phyloP scores from a whole-genome alignment of 2,797 vertebrate genomes.

The Remorina albescens region DNA sequence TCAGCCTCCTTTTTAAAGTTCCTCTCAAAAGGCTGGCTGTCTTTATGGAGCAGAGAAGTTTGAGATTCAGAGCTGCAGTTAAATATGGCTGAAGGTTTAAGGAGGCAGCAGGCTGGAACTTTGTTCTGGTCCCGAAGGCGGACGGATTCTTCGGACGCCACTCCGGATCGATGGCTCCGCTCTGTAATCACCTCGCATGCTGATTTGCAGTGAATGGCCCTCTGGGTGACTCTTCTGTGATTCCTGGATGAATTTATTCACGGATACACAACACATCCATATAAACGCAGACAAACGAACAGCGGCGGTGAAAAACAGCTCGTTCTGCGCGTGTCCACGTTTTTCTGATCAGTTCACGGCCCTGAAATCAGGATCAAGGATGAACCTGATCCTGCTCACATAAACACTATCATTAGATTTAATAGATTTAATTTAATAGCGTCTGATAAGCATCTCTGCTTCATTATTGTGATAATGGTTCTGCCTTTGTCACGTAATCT shows the following conservation, averaged over 20 bases:
- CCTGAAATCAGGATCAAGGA: slow-evolving; percentile 63
- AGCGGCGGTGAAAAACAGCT: too few species aligned
- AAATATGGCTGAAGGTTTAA: slow-evolving; percentile 50
- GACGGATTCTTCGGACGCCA: slow-evolving; percentile 27
- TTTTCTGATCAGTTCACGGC: slow-evolving; percentile 22
- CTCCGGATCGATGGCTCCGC: slow-evolving; percentile 48
- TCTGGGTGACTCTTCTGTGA: slow-evolving; percentile 10
- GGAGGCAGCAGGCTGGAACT: slow-evolving; percentile 23
- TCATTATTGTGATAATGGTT: too few species aligned
- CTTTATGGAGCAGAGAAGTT: slow-evolving; percentile 53
- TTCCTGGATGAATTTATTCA: slow-evolving; percentile 21
- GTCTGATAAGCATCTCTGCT: slow-evolving; percentile 63
- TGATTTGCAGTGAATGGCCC: slow-evolving; percentile 41
- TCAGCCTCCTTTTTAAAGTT: slow-evolving; percentile 72
- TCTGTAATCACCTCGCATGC: slow-evolving; percentile 58
- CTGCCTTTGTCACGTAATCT: too few species aligned
- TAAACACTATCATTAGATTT: slow-evolving; percentile 63
- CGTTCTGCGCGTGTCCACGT: slow-evolving; percentile 20
- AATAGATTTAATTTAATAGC: slow-evolving; percentile 62
- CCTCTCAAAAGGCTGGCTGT: slow-evolving; percentile 49
- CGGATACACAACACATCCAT: background rate
- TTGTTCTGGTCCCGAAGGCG: slow-evolving; percentile 57
- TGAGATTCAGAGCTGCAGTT: slow-evolving; percentile 43
- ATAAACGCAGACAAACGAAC: too few species aligned
- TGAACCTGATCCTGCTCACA: slow-evolving; percentile 47